phyloP scores from a whole-genome alignment of 2,113 vertebrate species.

The Anthoscopus minutus region DNA sequence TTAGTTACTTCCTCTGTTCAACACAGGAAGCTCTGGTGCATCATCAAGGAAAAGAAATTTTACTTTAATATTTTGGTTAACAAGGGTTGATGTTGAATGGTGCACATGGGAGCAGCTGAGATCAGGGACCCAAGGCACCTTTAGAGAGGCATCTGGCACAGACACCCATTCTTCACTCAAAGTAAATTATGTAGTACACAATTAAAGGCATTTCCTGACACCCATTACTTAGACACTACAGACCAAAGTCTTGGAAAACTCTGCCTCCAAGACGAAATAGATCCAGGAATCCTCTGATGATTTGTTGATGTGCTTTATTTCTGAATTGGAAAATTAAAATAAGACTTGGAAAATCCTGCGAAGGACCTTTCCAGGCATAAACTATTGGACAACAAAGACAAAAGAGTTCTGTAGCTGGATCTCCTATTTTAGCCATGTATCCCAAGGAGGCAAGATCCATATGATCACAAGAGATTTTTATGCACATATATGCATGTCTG shows the following conservation, averaged over 20 bases:
- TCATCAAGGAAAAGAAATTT: not conserved
- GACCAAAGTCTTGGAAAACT: not conserved
- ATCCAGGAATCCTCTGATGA: not conserved
- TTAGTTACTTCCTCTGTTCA: not conserved
- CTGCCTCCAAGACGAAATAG: not conserved
- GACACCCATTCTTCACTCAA: not conserved
- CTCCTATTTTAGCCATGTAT: not conserved
- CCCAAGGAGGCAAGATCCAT: not conserved
- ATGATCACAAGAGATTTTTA: not conserved
- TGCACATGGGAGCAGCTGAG: not conserved
- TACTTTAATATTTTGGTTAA: not conserved
- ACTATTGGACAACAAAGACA: not conserved
- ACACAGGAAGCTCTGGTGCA: not conserved
- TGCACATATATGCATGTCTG: not conserved
- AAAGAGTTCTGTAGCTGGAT: not conserved
- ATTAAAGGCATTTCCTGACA: not conserved
- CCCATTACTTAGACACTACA: too few relatives aligned
- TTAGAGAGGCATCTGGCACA: not conserved
- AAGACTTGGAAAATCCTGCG: not conserved
- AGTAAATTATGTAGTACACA: accelerated
- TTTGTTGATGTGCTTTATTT: not conserved
- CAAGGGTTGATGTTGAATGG: not conserved
- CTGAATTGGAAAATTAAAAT: not conserved
- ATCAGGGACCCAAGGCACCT: not conserved
- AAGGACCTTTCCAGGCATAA: not conserved